phyloP scores from a whole-genome alignment of 2,888 invertebrate species.

The Trachelus tabidus region DNA sequence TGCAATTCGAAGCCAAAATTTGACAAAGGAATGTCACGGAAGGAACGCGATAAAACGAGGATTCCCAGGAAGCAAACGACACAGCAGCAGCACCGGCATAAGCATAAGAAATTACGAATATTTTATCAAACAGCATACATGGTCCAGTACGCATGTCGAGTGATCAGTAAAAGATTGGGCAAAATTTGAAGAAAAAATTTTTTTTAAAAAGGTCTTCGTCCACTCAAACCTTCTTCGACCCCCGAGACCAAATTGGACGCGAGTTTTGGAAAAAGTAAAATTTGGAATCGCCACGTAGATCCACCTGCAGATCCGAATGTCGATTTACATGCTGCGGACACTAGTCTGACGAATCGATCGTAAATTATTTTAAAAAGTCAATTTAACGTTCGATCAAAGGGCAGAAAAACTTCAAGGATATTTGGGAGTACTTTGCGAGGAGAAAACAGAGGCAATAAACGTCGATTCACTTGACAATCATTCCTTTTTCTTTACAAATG shows the following conservation, averaged over 20 bases:
- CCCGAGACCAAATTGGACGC: too few species aligned
- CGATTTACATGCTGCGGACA: not conserved
- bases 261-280: not conserved
- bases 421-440: too few species aligned
- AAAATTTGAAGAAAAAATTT: not conserved
- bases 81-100: too few species aligned
- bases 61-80: not conserved
- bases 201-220: not conserved
- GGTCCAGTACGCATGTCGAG: not conserved
- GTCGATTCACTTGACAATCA: too few species aligned
- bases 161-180: not conserved
- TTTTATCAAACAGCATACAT: too few species aligned
- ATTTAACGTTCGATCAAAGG: not conserved
- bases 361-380: not conserved
- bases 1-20: not conserved
- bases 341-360: not conserved
- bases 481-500: too few species aligned
- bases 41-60: not conserved
- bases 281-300: not conserved
- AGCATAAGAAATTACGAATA: not conserved
- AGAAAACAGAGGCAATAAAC: too few species aligned
- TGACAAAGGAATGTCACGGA: not conserved
- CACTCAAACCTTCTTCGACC: not conserved
- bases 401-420: not conserved
- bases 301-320: too few species aligned